A percentile compares a stretch with the other conserved stretches of the same genome.
Conservation (phyloP, 1,140 invertebrate species). For the Drosophila bifasciata region DNA sequence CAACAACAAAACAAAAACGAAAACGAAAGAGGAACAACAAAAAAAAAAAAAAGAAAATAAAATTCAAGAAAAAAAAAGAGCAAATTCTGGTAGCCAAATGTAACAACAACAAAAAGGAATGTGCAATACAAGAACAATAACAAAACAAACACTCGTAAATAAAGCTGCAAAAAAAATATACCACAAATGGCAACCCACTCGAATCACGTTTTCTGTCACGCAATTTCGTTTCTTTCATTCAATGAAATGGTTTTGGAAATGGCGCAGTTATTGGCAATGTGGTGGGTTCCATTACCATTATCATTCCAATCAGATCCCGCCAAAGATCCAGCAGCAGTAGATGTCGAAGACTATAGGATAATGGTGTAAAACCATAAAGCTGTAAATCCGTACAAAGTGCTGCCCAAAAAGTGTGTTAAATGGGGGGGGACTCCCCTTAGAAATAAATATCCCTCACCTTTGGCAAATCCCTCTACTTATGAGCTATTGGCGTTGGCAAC, state of each 20-base stretch:
- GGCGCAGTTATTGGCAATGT: slow-evolving; percentile 33
- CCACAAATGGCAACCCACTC: slow-evolving; percentile 21
- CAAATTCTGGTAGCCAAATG: background rate
- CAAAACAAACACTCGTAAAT: too few species aligned
- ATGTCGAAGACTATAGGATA: too few species aligned
- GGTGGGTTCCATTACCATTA: background rate
- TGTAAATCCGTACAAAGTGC: too few species aligned
- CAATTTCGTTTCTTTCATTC: slow-evolving; percentile 49
- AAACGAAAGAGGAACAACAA: background rate
- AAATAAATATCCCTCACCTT: background rate
- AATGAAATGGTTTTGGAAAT: slow-evolving; percentile 52
- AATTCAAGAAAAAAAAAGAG: background rate
- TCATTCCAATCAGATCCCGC: background rate
- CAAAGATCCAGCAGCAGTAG: too few species aligned
- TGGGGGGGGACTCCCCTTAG: background rate
- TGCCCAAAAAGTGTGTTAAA: slow-evolving; percentile 10
- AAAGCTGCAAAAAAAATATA: too few species aligned
- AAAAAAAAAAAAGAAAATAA: background rate
- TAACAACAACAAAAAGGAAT: too few species aligned
- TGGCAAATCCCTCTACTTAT: slow-evolving; percentile 10
- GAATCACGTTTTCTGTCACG: slow-evolving; percentile 63
- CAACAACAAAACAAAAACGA: slow-evolving; percentile 8
- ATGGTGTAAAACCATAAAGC: too few species aligned
- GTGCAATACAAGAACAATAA: too few species aligned
- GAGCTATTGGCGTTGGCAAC: too few species aligned